Percentiles rank a stretch among this genome's conserved stretches.
These are phyloP conservation scores for Cryptoprocta ferox DNA, from an alignment of 2,797 vertebrate genomes.

Conservation along the genomic window DNA sequence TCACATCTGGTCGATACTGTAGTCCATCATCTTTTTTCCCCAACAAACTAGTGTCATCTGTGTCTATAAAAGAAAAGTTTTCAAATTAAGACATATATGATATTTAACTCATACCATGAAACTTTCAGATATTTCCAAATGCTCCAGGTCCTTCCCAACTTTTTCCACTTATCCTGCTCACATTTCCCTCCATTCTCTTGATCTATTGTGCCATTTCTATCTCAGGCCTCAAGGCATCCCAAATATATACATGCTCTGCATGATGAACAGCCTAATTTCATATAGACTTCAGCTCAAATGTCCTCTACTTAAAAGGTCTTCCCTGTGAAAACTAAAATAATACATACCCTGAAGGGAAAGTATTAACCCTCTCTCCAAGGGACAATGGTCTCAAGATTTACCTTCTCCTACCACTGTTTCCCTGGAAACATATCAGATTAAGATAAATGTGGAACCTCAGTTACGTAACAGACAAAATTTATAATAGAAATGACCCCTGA, in stretches of 20 bases:
- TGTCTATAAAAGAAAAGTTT: constrained; percentile 84
- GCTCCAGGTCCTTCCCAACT: not conserved
- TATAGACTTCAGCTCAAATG: constrained; percentile 1
- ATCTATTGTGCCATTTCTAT: not conserved
- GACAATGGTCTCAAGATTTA: not conserved
- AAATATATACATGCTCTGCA: not conserved
- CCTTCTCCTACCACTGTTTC: not conserved
- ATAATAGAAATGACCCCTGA: not conserved
- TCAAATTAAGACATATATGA: constrained; percentile 54
- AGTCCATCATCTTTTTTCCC: constrained; percentile 95
- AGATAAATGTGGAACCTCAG: not conserved
- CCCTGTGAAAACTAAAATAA: not conserved
- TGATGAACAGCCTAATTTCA: not conserved
- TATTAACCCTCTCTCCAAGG: not conserved
- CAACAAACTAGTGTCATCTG: constrained; percentile 89
- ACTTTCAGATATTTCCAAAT: not conserved
- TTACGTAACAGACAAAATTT: constrained; percentile 33
- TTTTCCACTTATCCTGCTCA: not conserved
- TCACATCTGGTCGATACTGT: constrained; percentile 92
- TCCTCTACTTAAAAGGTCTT: constrained; percentile 48
- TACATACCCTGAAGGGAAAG: not conserved
- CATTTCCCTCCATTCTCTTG: not conserved
- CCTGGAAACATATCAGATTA: constrained; percentile 47
- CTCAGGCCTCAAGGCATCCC: not conserved
- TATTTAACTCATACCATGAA: not conserved